Evolutionary conservation across 2,113 vertebrate genomes (phyloP), one percentile per base, ranked within the genome.

Genomic region (Sinocyclocheilus rhinocerous): DNA sequence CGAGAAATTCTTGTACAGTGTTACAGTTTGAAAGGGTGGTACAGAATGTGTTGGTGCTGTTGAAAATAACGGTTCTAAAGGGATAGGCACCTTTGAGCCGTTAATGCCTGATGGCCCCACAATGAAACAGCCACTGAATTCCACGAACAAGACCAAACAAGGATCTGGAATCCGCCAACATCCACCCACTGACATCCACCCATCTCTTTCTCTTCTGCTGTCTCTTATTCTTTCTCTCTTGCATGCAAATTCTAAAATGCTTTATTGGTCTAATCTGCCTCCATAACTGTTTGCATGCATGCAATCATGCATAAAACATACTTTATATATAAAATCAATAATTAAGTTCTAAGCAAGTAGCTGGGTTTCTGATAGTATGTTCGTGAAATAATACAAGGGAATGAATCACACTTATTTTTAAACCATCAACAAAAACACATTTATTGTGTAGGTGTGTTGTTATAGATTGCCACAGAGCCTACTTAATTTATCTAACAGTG

Each of bases 121-220:
- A 73, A 85, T 90, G 82, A 86, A 85, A 77, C 87, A 90, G 80
- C 42, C 81, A 73, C 86, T 90, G 91, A 94, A 95, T 92, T 95
- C 94, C 91, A 93, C 18, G 86, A 88, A 95, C 95, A 95, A 95
- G 95, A 95, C 94, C 89, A 67, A 81, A 95, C 95, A 95, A 87
- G 88, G 92, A 89, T 87, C 92, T 92, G 93, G 94, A 95, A 95
- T 95, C 89, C 39, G 18, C 89, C 80, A 55, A 45, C 87, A 33
- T 79, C 75, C 75, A 86, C 81, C 79, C 84, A 76, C 83, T 90
- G 85, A 73, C 29, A 33, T 33, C 29, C 29, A 33, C 29, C 29
- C 29, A 76, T 70, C 50, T 81, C 77, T 67, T 29, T 70, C 65
- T 18, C 13, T 24, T 26, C 26, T 65, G 20, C 70, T 22, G 18